A percentile compares a stretch with the other conserved stretches of the same genome.
phyloP scores from a whole-genome alignment of 2,888 invertebrate genomes.

The Chrysotoxum bicinctum region DNA sequence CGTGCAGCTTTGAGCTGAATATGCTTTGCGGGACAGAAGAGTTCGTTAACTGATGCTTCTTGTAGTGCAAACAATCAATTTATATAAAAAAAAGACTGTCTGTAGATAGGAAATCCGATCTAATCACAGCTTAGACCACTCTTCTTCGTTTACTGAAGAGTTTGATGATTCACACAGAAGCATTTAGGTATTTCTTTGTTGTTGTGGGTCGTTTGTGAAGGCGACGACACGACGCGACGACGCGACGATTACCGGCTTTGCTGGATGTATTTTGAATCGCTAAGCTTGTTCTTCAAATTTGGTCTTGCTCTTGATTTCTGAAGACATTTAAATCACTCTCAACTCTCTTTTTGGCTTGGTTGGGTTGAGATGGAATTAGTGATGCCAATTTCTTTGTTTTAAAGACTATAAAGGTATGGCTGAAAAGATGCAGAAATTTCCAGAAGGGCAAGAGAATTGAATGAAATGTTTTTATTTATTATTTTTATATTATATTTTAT shows the following conservation, averaged over 20 bases:
- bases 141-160: not conserved
- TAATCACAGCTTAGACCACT: slow-evolving; percentile 40
- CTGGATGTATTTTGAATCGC: slow-evolving; percentile 43
- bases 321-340: not conserved
- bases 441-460: too few relatives aligned
- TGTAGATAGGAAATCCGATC: slow-evolving; percentile 43
- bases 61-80: slow-evolving; percentile 66
- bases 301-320: slow-evolving; percentile 42
- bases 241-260: not conserved
- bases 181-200: slow-evolving; percentile 19
- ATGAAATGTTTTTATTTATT: too few relatives aligned
- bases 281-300: slow-evolving; percentile 13
- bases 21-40: slow-evolving; percentile 63
- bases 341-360: not conserved
- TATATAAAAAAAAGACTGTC: slow-evolving; percentile 64
- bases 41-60: slow-evolving; percentile 70
- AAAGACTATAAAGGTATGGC: not conserved
- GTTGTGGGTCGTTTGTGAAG: slow-evolving; percentile 41
- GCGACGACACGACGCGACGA: not conserved
- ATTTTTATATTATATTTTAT: too few relatives aligned
- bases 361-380: not conserved
- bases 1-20: slow-evolving; percentile 50
- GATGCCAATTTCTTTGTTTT: not conserved
- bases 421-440: not conserved
- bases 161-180: slow-evolving; percentile 57